Percentiles rank a stretch among this genome's conserved stretches.
These are phyloP conservation scores for Alauda arvensis DNA, from an alignment of 2,797 vertebrate species.

Conservation along the genomic window DNA sequence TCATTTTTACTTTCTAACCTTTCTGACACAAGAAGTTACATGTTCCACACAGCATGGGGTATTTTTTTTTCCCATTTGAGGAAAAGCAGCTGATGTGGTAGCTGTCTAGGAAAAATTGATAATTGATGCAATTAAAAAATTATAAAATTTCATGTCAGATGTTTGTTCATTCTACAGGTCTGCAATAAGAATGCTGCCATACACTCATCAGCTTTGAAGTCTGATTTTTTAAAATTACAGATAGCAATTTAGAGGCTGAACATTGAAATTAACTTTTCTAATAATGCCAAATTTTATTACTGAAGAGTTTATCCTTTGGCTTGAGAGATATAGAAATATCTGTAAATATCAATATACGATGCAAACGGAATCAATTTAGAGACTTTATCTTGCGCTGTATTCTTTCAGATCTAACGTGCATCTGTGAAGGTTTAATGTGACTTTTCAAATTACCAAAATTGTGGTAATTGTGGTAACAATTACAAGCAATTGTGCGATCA, in stretches of 20 bases:
- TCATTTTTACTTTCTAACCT: neutral
- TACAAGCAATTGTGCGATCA: constrained; percentile 49
- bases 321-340: neutral
- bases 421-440: constrained; percentile 55
- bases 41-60: neutral
- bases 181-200: constrained; percentile 45
- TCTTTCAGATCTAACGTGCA: constrained; percentile 47
- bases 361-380: constrained; percentile 55
- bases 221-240: constrained; percentile 33
- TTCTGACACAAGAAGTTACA: neutral
- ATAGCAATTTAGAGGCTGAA: constrained; percentile 24
- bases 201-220: constrained; percentile 58
- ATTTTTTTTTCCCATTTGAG: neutral
- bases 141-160: constrained; percentile 40
- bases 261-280: neutral
- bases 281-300: constrained; percentile 4
- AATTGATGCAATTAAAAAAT: constrained; percentile 49
- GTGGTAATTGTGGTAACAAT: too few relatives aligned
- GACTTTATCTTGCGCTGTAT: constrained; percentile 41
- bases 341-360: constrained; percentile 29
- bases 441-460: constrained; percentile 35
- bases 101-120: constrained; percentile 40
- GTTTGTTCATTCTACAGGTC: constrained; percentile 49
- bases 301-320: neutral
- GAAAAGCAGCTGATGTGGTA: neutral